Conservation (phyloP, 2,797 vertebrate species). For the Monodelphis domestica region DNA sequence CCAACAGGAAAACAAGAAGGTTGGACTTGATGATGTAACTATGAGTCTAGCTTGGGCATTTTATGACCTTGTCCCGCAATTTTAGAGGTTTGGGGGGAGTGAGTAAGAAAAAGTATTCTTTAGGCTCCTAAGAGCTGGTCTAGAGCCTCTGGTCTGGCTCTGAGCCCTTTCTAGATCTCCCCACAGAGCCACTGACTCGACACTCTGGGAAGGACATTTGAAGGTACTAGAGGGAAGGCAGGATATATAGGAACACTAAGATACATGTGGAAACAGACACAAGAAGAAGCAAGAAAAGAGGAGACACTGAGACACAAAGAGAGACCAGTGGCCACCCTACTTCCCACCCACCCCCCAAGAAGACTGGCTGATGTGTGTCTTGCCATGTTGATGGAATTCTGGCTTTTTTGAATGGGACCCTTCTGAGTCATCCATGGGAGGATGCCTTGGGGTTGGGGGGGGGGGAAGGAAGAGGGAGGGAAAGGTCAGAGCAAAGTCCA, state of each 20-base stretch:
- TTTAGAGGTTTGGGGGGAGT: neutral
- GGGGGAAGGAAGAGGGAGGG: neutral
- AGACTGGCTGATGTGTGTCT: constrained; percentile 58
- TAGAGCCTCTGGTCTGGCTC: neutral
- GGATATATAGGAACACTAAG: neutral
- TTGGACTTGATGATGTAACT: neutral
- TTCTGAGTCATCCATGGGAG: constrained; percentile 45
- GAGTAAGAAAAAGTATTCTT: neutral
- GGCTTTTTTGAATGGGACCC: constrained; percentile 24
- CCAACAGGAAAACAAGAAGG: neutral
- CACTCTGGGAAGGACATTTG: neutral
- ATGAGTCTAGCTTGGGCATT: neutral
- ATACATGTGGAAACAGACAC: constrained; percentile 16
- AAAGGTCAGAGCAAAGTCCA: neutral
- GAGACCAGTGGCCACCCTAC: neutral
- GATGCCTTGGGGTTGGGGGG: neutral
- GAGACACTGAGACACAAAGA: neutral
- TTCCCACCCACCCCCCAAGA: neutral
- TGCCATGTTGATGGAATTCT: neutral
- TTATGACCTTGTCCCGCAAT: neutral
- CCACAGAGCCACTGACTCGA: neutral
- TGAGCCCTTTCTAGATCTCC: neutral
- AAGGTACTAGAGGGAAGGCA: neutral
- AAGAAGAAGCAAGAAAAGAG: constrained; percentile 36
- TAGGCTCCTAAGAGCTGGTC: neutral